phyloP scores from a whole-genome alignment of 37 sponge, comb jelly and placozoan species.

The Theonella swinhoei region DNA sequence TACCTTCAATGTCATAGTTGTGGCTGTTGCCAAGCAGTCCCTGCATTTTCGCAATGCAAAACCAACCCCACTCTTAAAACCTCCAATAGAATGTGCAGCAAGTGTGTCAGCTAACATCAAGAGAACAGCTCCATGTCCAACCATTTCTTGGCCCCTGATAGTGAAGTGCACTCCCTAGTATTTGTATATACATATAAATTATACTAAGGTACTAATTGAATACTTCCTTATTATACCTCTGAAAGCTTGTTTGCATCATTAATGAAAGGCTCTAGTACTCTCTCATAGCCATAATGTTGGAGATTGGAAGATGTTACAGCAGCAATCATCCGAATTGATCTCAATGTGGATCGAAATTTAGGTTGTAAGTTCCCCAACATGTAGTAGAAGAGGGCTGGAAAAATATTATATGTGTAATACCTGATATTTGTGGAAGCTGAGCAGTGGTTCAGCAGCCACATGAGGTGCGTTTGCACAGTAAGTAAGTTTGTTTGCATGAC shows the following conservation, averaged over 20 bases:
- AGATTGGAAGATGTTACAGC: conserved; percentile 23
- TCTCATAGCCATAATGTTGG: conserved; percentile 25
- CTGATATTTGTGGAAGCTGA: no score
- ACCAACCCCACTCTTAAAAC: conserved; percentile 52
- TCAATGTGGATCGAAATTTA: background rate
- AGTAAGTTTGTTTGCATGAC: no score
- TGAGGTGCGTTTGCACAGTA: no score
- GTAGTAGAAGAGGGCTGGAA: conserved; percentile 40
- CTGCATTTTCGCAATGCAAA: conserved; percentile 44
- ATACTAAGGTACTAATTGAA: no score
- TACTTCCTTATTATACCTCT: no score
- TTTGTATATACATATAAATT: no score
- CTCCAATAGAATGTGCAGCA: conserved; percentile 37
- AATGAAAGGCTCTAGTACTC: conserved; percentile 28
- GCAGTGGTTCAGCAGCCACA: no score
- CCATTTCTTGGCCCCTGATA: background rate
- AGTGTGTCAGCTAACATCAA: conserved; percentile 29
- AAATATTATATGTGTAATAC: no score
- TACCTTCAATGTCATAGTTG: conserved; percentile 9
- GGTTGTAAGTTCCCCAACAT: conserved; percentile 33
- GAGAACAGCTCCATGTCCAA: background rate
- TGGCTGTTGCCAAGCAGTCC: conserved; percentile 28
- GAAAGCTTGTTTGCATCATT: conserved; percentile 25
- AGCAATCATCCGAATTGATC: conserved; percentile 35
- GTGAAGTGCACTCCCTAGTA: background rate